Evolutionary conservation across 92 coral and sea anemone species (phyloP).

Genomic region (Parazoanthus swiftii): DNA sequence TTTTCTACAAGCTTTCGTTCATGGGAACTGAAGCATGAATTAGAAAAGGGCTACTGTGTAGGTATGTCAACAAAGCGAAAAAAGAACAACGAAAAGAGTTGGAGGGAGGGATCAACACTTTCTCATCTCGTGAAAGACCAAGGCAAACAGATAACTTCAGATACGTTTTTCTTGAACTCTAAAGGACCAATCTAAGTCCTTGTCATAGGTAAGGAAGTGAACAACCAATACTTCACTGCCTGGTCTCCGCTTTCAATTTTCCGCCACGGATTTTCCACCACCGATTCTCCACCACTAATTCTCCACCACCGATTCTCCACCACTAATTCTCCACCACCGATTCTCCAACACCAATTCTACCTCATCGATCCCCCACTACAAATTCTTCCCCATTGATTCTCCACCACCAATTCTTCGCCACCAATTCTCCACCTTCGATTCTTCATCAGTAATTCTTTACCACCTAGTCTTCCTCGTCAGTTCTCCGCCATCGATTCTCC

Average conservation of each 20-base stretch:
- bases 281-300: background rate
- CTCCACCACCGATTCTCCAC: background rate
- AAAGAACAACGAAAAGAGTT: no score
- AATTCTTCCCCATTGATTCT: background rate
- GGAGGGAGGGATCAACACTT: background rate
- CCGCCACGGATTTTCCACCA: background rate
- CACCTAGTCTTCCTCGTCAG: background rate
- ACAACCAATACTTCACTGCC: background rate
- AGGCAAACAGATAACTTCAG: no score
- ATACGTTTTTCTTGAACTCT: no score
- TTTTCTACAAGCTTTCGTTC: no score
- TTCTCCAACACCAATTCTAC: background rate
- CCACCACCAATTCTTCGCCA: background rate
- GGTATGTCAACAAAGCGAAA: no score
- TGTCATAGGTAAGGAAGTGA: no score
- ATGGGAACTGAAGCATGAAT: no score
- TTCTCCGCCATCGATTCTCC: background rate
- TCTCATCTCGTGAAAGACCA: no score
- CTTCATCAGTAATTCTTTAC: background rate
- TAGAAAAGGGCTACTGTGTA: no score
- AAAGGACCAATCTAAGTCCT: background rate
- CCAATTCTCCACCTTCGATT: background rate
- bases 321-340: background rate
- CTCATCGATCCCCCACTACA: background rate
- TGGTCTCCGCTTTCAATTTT: background rate